These are phyloP conservation scores for Loris lydekkerianus DNA, from an alignment of 2,797 vertebrate genomes.

Conservation along the genomic window DNA sequence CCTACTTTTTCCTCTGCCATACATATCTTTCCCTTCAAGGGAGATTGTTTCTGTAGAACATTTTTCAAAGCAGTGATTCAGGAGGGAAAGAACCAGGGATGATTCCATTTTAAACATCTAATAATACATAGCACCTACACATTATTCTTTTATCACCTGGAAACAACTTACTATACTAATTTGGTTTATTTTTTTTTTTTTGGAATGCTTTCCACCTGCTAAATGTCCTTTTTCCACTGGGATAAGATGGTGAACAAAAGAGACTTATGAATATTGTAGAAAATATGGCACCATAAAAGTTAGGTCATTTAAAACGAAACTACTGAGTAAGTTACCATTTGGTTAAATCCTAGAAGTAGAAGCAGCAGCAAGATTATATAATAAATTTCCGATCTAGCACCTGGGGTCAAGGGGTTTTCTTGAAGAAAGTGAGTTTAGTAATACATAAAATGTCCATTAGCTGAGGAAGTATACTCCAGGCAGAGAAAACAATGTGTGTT, in stretches of 20 bases:
- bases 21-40: neutral
- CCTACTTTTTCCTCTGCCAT: neutral
- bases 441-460: neutral
- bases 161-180: neutral
- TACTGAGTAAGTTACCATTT: neutral
- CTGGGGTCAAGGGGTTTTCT: neutral
- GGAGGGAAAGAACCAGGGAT: neutral
- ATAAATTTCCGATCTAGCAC: neutral
- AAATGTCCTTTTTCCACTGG: neutral
- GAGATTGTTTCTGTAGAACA: neutral
- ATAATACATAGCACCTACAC: neutral
- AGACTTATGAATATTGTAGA: neutral
- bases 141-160: neutral
- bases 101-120: neutral
- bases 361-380: neutral
- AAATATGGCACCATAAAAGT: neutral
- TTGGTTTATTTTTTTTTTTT: neutral
- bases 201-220: neutral
- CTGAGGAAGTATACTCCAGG: neutral
- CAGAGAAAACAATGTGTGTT: neutral
- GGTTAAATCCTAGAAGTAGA: neutral
- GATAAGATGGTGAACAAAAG: neutral
- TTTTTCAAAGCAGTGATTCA: neutral
- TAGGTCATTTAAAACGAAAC: neutral
- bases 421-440: neutral